Percentiles rank a stretch among this genome's conserved stretches.
These are phyloP conservation scores for Campoletis raptor DNA, from an alignment of 2,888 invertebrate genomes.

Conservation along the genomic window DNA sequence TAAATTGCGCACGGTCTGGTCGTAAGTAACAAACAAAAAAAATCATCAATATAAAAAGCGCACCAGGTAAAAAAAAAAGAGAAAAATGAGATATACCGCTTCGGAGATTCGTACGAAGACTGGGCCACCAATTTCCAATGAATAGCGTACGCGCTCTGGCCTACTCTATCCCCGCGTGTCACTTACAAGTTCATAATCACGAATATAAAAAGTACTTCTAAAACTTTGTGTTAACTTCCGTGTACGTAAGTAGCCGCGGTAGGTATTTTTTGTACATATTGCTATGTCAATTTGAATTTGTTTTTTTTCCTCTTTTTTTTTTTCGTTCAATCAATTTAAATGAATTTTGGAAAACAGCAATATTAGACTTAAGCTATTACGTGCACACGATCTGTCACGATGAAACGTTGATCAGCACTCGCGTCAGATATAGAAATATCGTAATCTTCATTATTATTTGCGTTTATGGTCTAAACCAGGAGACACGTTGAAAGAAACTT, in stretches of 20 bases:
- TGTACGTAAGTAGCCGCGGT: slow-evolving; percentile 88
- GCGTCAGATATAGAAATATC: slow-evolving; percentile 36
- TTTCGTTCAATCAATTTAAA: slow-evolving; percentile 75
- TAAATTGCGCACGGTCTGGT: slow-evolving; percentile 81
- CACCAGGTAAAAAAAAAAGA: slow-evolving; percentile 73
- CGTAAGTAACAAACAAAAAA: slow-evolving; percentile 79
- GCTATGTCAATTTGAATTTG: slow-evolving; percentile 70
- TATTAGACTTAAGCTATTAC: slow-evolving; percentile 78
- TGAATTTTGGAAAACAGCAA: slow-evolving; percentile 78
- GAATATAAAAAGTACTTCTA: slow-evolving; percentile 81
- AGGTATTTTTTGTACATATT: slow-evolving; percentile 86
- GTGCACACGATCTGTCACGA: slow-evolving; percentile 35
- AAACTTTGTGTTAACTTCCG: slow-evolving; percentile 85
- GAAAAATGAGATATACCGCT: slow-evolving; percentile 83
- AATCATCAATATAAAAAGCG: slow-evolving; percentile 60
- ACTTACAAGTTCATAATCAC: slow-evolving; percentile 83
- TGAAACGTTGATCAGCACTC: slow-evolving; percentile 56
- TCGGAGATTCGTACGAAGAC: slow-evolving; percentile 84
- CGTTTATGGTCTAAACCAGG: background rate
- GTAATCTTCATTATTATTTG: background rate
- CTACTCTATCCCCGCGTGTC: slow-evolving; percentile 84
- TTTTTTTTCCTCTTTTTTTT: slow-evolving; percentile 78
- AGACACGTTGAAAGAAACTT: background rate
- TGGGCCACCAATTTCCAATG: slow-evolving; percentile 83
- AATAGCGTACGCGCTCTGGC: slow-evolving; percentile 83